These are phyloP conservation scores for Ips typographus DNA, from an alignment of 1,140 invertebrate species.

Conservation along the genomic window DNA sequence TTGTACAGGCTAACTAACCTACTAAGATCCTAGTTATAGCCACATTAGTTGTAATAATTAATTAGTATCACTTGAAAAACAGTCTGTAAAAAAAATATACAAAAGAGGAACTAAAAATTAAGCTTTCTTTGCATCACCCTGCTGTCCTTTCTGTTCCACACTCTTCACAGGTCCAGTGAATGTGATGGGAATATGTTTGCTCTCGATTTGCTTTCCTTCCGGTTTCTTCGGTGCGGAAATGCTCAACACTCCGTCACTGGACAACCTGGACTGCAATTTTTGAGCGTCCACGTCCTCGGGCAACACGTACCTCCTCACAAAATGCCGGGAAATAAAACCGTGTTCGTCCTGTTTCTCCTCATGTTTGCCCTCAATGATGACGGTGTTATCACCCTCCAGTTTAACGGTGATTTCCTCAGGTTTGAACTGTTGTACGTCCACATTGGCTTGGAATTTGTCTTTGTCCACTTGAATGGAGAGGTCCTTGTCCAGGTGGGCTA, in stretches of 20 bases:
- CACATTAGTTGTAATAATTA: too few species aligned
- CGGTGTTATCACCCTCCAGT: conserved; percentile 59
- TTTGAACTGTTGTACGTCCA: conserved; percentile 63
- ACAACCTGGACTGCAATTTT: conserved; percentile 55
- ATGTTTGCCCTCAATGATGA: conserved; percentile 71
- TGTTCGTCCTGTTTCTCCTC: conserved; percentile 49
- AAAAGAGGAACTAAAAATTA: too few species aligned
- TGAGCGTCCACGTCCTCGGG: conserved; percentile 4
- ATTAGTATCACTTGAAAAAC: too few species aligned
- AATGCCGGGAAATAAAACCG: conserved; percentile 17
- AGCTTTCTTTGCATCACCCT: neutral
- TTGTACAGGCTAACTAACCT: too few species aligned
- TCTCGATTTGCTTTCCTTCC: conserved; percentile 36
- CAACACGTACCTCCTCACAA: conserved; percentile 4
- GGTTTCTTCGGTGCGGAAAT: conserved; percentile 62
- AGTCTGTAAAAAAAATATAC: too few species aligned
- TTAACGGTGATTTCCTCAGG: conserved; percentile 65
- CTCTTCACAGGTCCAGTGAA: conserved; percentile 54
- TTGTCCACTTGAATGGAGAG: conserved; percentile 53
- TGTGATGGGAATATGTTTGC: conserved; percentile 54
- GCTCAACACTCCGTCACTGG: conserved; percentile 64
- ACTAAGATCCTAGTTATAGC: too few species aligned
- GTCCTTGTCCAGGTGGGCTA: conserved; percentile 18
- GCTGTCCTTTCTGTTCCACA: conserved; percentile 9
- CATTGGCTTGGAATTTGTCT: conserved; percentile 46